A percentile compares a stretch with the other conserved stretches of the same genome.
phyloP scores from a whole-genome alignment of 2,113 vertebrate species.

The Myanophis thanlyinensis region DNA sequence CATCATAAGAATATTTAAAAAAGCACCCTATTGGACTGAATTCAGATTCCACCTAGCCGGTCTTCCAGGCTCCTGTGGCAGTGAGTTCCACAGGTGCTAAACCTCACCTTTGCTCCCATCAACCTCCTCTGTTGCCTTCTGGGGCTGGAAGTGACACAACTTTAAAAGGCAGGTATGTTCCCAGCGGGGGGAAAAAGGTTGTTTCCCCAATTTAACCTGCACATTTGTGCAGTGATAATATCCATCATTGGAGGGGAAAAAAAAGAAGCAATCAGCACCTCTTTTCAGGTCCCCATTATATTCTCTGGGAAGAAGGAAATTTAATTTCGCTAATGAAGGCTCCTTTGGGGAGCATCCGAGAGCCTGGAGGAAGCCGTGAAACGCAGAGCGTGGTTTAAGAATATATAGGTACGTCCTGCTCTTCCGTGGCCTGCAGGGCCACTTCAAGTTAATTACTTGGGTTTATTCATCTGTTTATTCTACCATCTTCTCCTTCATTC shows the following conservation, averaged over 20 bases:
- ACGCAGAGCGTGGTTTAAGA: neutral
- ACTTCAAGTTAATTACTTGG: neutral
- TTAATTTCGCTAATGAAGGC: neutral
- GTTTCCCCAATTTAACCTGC: too few species aligned
- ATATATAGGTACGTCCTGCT: neutral
- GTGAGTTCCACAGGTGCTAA: neutral
- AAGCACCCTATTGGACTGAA: neutral
- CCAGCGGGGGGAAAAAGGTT: neutral
- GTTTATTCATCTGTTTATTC: neutral
- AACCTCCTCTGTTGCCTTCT: too few species aligned
- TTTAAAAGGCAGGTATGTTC: neutral
- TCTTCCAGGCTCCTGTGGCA: neutral
- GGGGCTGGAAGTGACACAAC: neutral
- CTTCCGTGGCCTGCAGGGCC: neutral
- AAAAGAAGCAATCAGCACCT: neutral
- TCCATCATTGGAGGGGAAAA: rapidly evolving
- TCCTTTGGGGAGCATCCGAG: neutral
- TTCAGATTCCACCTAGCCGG: neutral
- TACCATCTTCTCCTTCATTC: neutral
- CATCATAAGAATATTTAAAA: neutral
- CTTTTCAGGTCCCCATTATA: neutral
- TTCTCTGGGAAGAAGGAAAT: neutral
- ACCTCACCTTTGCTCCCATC: neutral
- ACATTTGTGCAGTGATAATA: neutral
- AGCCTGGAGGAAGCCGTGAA: neutral